Evolutionary conservation across 2,797 vertebrate genomes (phyloP), one percentile per base, ranked within the genome.

Genomic region (Acrossocheilus wenchowensis): DNA sequence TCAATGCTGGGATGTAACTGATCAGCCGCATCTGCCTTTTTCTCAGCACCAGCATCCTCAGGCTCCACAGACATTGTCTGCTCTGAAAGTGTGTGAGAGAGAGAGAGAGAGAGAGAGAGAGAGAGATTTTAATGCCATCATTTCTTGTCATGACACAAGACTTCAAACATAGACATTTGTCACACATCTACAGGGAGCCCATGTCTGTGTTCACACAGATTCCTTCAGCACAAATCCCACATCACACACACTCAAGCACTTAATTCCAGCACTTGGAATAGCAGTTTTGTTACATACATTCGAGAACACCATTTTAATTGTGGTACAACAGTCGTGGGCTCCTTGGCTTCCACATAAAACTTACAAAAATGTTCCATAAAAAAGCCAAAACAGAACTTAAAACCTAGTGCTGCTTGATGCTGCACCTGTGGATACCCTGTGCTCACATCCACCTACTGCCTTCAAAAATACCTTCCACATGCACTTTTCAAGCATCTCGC

Each of bases 11-110:
- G 83, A 60, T 79, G 66, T 10, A 34, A n/a, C 41, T 68, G 82
- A 71, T 85, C 78, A n/a, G 79, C 0, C 39, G 41, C 39, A 43
- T 50, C 26, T 57, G 48, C 1, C 6, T 15, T 73, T 36, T 57
- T 73, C 54, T 74, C 88, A 66, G 5, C n/a, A 1, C 8, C 64
- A 43, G 88, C 60, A 21, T 73, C 52, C 26, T 45, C 68, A 4
- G 66, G 26, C 57, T 84, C 79, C 17, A 45, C 43, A 41, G 17
- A 34, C 26, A 64, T 10, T 2, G n/a, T 34, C 60, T 80, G 71
- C 50, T 87, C 85, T 84, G 34, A 86, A 78, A 83, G 23, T 15
- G 26, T 9, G 39, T n/a, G n/a, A n/a, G n/a, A n/a, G n/a, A n/a
- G n/a, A n/a, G n/a, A n/a, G n/a, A n/a, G n/a, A n/a, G n/a, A n/a